phyloP scores from a whole-genome alignment of 2,888 invertebrate species.

The Temnothorax ravouxi region DNA sequence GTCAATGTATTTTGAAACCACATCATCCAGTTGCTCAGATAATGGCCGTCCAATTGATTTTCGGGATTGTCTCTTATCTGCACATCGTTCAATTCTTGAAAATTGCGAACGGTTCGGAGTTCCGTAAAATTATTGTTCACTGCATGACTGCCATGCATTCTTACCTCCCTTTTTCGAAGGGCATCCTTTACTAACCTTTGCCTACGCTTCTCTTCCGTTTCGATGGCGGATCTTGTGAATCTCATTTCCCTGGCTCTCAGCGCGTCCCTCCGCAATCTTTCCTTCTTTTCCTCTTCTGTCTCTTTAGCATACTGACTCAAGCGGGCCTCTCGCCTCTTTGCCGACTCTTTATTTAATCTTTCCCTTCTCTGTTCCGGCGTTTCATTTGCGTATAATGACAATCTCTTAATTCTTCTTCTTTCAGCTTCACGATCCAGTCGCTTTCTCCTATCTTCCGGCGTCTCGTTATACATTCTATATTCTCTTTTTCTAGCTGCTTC shows the following conservation, averaged over 20 bases:
- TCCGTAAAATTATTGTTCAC: conserved; percentile 77
- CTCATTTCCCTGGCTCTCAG: conserved; percentile 81
- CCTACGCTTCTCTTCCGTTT: conserved; percentile 81
- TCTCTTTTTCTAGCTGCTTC: conserved; percentile 82
- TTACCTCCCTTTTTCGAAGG: conserved; percentile 80
- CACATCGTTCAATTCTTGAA: conserved; percentile 79
- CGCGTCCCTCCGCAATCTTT: conserved; percentile 80
- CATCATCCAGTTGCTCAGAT: conserved; percentile 82
- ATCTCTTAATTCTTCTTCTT: conserved; percentile 79
- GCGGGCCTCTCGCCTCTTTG: conserved; percentile 79
- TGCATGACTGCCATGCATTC: conserved; percentile 76
- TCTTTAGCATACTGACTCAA: conserved; percentile 81
- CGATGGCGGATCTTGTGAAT: conserved; percentile 82
- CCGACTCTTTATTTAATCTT: conserved; percentile 79
- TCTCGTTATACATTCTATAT: conserved; percentile 81
- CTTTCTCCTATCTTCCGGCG: conserved; percentile 80
- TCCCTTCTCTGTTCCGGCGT: conserved; percentile 80
- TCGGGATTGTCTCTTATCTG: conserved; percentile 78
- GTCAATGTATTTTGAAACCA: conserved; percentile 81
- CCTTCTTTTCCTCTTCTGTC: conserved; percentile 79
- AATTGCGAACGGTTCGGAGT: conserved; percentile 77
- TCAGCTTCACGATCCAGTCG: conserved; percentile 81
- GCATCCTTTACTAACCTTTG: conserved; percentile 82
- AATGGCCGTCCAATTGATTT: conserved; percentile 78
- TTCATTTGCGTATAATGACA: conserved; percentile 80